Conservation (phyloP, 1,140 invertebrate species). For the Elymnias hypermnestra region DNA sequence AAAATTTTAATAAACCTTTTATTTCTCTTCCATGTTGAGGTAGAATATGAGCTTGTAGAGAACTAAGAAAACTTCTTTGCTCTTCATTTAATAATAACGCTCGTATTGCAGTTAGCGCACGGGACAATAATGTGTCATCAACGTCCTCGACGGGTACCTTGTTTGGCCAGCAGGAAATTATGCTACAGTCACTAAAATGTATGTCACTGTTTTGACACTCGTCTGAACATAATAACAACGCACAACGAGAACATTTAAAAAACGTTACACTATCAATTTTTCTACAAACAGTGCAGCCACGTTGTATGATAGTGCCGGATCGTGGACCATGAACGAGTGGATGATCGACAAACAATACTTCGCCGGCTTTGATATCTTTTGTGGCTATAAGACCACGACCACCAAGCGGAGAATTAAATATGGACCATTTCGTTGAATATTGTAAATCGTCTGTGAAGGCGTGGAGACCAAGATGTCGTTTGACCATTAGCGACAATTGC, state of each 20-base stretch:
- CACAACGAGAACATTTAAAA: conserved; percentile 76
- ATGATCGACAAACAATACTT: conserved; percentile 81
- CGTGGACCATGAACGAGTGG: conserved; percentile 81
- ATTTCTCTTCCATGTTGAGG: conserved; percentile 78
- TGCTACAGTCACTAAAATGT: conserved; percentile 78
- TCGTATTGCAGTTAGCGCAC: conserved; percentile 78
- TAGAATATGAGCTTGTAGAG: conserved; percentile 76
- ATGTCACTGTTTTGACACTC: conserved; percentile 73
- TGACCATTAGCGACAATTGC: conserved; percentile 64
- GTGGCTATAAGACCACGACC: conserved; percentile 82
- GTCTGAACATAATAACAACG: conserved; percentile 77
- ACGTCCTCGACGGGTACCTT: conserved; percentile 70
- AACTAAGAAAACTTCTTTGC: conserved; percentile 74
- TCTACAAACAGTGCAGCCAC: conserved; percentile 78
- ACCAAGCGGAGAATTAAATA: conserved; percentile 75
- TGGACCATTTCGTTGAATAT: conserved; percentile 55
- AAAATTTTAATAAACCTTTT: conserved; percentile 76
- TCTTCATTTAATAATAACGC: conserved; percentile 75
- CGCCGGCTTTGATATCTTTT: conserved; percentile 78
- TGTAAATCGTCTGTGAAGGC: conserved; percentile 27
- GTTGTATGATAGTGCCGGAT: conserved; percentile 55
- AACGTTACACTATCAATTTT: conserved; percentile 63
- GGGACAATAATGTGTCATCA: conserved; percentile 65
- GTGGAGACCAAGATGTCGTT: conserved; percentile 53
- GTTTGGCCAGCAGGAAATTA: conserved; percentile 74